A percentile compares a stretch with the other conserved stretches of the same genome.
Conservation (phyloP, 2,888 invertebrate genomes). For the Apotomis capreana region DNA sequence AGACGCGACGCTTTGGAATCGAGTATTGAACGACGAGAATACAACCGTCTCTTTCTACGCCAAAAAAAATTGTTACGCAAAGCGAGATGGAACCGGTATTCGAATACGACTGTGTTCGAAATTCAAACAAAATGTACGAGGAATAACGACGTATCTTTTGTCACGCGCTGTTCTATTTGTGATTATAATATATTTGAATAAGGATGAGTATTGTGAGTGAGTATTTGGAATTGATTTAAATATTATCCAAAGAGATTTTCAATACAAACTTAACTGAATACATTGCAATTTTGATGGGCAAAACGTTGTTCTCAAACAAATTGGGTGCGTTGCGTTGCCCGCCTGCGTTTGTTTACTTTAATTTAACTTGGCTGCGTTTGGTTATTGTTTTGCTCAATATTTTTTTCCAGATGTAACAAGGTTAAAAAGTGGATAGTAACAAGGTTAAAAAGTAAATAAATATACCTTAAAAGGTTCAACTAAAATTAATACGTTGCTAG, state of each 20-base stretch:
- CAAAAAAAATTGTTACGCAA: constrained; percentile 39
- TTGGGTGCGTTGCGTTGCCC: constrained; percentile 34
- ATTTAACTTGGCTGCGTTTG: constrained; percentile 8
- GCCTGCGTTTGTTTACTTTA: constrained; percentile 29
- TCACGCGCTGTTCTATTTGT: not conserved
- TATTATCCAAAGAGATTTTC: not conserved
- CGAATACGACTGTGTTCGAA: constrained; percentile 33
- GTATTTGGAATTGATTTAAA: constrained; percentile 1
- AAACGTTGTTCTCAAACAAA: constrained; percentile 39
- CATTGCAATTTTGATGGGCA: constrained; percentile 36
- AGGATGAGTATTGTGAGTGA: not conserved
- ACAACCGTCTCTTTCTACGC: constrained; percentile 50
- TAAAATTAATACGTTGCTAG: no score
- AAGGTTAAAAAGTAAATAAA: not conserved
- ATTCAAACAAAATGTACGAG: constrained; percentile 30
- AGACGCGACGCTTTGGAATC: constrained; percentile 49
- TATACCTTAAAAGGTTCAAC: not conserved
- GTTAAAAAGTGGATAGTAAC: not conserved
- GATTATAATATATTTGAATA: not conserved
- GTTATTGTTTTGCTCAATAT: not conserved
- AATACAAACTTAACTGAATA: constrained; percentile 29
- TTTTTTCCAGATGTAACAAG: not conserved
- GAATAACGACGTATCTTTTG: constrained; percentile 5
- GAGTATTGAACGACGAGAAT: constrained; percentile 49
- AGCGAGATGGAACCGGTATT: constrained; percentile 42